These are phyloP conservation scores for Phoeniculus purpureus DNA, from an alignment of 2,797 vertebrate genomes.

Conservation along the genomic window DNA sequence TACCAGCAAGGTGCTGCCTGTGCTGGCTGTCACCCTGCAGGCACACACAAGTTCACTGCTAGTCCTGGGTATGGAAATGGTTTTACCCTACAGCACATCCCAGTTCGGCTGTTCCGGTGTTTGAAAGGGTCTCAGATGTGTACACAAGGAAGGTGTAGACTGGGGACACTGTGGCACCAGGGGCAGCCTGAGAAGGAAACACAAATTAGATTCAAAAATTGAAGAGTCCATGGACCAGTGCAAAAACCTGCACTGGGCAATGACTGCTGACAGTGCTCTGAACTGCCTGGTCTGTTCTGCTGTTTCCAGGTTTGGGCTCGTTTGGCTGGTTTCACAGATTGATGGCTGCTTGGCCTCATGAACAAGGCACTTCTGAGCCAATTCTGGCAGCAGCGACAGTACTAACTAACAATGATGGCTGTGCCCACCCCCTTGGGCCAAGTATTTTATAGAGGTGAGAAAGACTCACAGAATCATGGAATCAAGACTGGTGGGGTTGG, in stretches of 20 bases:
- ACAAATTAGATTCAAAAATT: not conserved
- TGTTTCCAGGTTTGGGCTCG: not conserved
- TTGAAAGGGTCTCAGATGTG: not conserved
- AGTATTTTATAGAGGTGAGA: not conserved
- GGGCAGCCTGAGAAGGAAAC: not conserved
- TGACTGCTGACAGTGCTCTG: not conserved
- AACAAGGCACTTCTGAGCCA: not conserved
- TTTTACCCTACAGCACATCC: not conserved
- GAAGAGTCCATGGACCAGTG: not conserved
- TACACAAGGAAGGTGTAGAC: not conserved
- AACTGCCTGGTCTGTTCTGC: not conserved
- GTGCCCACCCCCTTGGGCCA: not conserved
- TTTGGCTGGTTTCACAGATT: not conserved
- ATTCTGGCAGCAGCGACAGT: not conserved
- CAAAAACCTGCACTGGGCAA: not conserved
- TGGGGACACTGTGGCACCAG: not conserved
- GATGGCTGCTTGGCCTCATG: not conserved
- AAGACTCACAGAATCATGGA: no score
- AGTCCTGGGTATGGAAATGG: not conserved
- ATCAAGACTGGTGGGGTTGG: no score
- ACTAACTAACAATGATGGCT: not conserved
- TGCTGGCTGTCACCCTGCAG: not conserved
- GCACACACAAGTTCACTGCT: not conserved
- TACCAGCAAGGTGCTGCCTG: not conserved
- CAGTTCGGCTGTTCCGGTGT: not conserved